phyloP scores from a whole-genome alignment of 2,797 vertebrate genomes.

The Tenualosa ilisha region DNA sequence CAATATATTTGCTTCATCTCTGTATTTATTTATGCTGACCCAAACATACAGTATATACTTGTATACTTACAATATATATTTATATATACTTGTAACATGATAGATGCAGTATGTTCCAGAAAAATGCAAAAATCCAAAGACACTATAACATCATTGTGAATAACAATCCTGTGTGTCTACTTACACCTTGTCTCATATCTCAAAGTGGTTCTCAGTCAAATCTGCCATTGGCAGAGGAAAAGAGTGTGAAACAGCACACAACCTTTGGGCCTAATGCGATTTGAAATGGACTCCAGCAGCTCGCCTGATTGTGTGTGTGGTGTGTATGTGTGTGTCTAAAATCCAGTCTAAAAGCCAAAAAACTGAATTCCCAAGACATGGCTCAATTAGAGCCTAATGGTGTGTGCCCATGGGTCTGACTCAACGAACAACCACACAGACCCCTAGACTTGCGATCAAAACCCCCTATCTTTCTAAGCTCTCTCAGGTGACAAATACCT shows the following conservation, averaged over 20 bases:
- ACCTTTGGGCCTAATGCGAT: not conserved
- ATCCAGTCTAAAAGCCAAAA: not conserved
- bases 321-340: not conserved
- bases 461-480: slow-evolving; percentile 60
- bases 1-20: too few relatives aligned
- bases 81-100: too few relatives aligned
- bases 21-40: too few relatives aligned
- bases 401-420: slow-evolving; percentile 49
- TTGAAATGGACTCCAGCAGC: not conserved
- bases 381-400: slow-evolving; percentile 47
- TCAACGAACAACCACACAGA: slow-evolving; percentile 51
- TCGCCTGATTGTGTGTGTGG: not conserved
- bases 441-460: slow-evolving; percentile 55
- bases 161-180: not conserved
- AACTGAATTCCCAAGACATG: not conserved
- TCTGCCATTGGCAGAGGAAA: not conserved
- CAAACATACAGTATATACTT: too few relatives aligned
- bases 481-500: slow-evolving; percentile 68
- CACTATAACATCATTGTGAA: not conserved
- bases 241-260: not conserved
- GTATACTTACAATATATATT: too few relatives aligned
- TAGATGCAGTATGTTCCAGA: too few relatives aligned
- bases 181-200: too few relatives aligned
- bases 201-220: not conserved
- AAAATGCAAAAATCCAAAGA: not conserved